These are phyloP conservation scores for Pyrrhosoma nymphula DNA, from an alignment of 2,888 invertebrate genomes.

Conservation along the genomic window DNA sequence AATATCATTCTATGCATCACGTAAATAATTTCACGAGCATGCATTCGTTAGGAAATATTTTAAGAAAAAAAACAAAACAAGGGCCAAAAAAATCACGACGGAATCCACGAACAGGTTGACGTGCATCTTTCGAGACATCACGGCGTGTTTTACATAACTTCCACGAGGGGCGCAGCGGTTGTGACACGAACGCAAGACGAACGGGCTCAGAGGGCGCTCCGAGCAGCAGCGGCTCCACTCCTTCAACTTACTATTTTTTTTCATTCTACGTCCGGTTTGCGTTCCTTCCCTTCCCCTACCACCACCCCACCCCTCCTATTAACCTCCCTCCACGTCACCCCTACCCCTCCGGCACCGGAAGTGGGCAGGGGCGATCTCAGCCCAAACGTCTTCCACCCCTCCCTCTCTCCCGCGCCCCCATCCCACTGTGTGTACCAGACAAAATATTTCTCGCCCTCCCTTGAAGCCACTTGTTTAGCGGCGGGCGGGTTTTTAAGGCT, in stretches of 20 bases:
- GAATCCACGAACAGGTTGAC: background rate
- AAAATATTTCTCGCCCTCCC: background rate
- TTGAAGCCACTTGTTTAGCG: constrained; percentile 17
- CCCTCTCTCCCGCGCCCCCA: background rate
- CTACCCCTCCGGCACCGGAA: constrained; percentile 12
- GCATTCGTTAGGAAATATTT: too few relatives aligned
- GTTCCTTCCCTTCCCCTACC: background rate
- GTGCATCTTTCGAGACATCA: background rate
- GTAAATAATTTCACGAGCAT: too few relatives aligned
- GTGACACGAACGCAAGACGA: background rate
- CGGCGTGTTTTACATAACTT: background rate
- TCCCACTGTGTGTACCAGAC: background rate
- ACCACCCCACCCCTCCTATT: background rate
- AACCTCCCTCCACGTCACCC: background rate
- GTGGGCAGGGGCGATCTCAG: background rate
- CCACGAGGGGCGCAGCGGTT: background rate
- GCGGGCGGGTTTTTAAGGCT: background rate
- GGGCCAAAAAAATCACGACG: background rate
- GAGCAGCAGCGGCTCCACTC: background rate
- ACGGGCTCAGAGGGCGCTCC: background rate
- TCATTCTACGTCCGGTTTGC: background rate
- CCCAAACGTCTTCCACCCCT: background rate
- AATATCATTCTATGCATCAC: too few relatives aligned
- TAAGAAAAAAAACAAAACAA: too few relatives aligned
- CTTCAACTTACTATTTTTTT: background rate